phyloP scores from a whole-genome alignment of 37 sponge, comb jelly and placozoan species.

The Haliclona indistincta region DNA sequence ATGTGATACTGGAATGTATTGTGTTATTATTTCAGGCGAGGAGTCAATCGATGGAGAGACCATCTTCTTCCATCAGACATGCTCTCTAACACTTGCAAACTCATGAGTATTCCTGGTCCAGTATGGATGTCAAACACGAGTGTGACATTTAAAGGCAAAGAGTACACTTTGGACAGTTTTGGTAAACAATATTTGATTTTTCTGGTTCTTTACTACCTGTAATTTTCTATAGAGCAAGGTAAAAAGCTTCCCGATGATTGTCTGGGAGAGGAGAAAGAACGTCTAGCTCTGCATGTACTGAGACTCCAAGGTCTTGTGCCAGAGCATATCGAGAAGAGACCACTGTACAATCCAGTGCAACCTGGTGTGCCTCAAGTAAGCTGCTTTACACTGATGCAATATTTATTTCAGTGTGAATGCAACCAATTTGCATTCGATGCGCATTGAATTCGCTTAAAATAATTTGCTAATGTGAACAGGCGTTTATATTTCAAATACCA shows the following conservation, averaged over 20 bases:
- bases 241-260: conserved; percentile 42
- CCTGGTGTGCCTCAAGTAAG: conserved; percentile 63
- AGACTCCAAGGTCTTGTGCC: conserved; percentile 63
- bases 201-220: background rate
- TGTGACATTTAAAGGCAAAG: background rate
- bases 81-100: background rate
- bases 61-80: conserved; percentile 16
- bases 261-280: conserved; percentile 65
- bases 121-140: background rate
- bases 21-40: conserved; percentile 9
- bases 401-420: background rate
- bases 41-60: conserved; percentile 36
- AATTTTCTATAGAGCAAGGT: background rate
- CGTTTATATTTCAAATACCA: background rate
- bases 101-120: background rate
- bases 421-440: background rate
- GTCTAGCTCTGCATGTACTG: conserved; percentile 72
- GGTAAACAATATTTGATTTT: background rate
- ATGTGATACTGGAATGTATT: too few species aligned
- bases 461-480: background rate
- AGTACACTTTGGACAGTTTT: background rate
- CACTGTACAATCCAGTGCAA: conserved; percentile 68
- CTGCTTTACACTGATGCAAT: background rate
- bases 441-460: background rate
- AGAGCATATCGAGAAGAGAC: conserved; percentile 79